Evolutionary conservation across 2,888 invertebrate genomes (phyloP).

Genomic region (Kuschelorhynchus macadamiae): DNA sequence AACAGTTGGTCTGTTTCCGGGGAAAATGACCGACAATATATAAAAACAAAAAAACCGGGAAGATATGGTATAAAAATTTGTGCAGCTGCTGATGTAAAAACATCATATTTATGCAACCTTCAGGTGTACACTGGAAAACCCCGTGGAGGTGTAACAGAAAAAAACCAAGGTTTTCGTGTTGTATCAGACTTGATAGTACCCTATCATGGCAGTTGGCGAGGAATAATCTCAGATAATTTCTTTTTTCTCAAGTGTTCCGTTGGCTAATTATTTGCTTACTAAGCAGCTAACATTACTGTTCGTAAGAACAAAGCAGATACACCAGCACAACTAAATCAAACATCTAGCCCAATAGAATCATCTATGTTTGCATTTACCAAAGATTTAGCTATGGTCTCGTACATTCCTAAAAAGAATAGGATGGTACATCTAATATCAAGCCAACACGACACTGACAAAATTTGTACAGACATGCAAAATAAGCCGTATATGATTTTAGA

Average conservation of each 20-base stretch:
- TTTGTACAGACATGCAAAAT: neutral
- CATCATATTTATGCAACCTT: conserved; percentile 47
- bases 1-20: conserved; percentile 47
- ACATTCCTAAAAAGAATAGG: conserved; percentile 10
- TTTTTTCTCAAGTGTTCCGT: conserved; percentile 25
- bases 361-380: conserved; percentile 18
- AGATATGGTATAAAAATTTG: conserved; percentile 45
- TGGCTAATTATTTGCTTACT: conserved; percentile 43
- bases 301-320: conserved; percentile 42
- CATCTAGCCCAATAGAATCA: neutral
- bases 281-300: conserved; percentile 51
- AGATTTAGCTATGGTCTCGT: conserved; percentile 10
- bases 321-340: conserved; percentile 17
- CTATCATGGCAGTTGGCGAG: conserved; percentile 29
- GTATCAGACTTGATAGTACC: conserved; percentile 35
- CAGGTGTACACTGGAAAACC: too few relatives aligned
- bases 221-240: conserved; percentile 12
- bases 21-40: conserved; percentile 50
- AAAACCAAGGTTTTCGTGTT: conserved; percentile 45
- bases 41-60: conserved; percentile 49
- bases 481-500: conserved; percentile 10
- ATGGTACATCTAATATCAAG: conserved; percentile 3
- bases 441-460: conserved; percentile 1
- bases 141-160: too few relatives aligned
- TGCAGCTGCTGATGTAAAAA: conserved; percentile 45